These are phyloP conservation scores for Plebejus anna DNA, from an alignment of 2,888 invertebrate genomes.

Conservation along the genomic window DNA sequence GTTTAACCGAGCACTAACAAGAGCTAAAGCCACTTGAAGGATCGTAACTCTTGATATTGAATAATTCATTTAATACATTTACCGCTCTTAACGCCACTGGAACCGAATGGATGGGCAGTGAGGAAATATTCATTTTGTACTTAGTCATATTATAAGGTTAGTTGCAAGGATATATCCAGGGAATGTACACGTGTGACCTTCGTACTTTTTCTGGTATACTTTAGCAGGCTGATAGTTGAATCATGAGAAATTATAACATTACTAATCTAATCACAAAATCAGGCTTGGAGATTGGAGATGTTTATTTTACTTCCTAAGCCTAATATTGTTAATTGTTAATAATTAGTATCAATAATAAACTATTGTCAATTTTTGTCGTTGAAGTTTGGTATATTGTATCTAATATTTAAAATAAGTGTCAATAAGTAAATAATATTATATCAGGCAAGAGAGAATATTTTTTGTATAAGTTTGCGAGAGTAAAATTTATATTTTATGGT, in stretches of 20 bases:
- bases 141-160: neutral
- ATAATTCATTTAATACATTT: constrained; percentile 75
- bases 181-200: too few species aligned
- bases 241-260: too few species aligned
- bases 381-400: neutral
- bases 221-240: too few species aligned
- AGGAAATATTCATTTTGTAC: constrained; percentile 21
- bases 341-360: too few species aligned
- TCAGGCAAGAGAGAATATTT: neutral
- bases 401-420: neutral
- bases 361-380: too few species aligned
- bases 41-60: constrained; percentile 57
- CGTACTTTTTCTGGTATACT: too few species aligned
- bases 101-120: constrained; percentile 46
- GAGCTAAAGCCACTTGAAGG: constrained; percentile 33
- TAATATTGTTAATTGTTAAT: too few species aligned
- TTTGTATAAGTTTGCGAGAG: neutral
- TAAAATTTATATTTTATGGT: neutral
- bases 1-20: constrained; percentile 16
- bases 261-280: too few species aligned
- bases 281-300: too few species aligned
- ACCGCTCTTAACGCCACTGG: neutral
- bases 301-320: too few species aligned
- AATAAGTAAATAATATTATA: neutral
- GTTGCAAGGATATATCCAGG: too few species aligned